Evolutionary conservation across 2,797 vertebrate species (phyloP), one percentile per base, ranked within the genome.

Genomic region (Miichthys miiuy): DNA sequence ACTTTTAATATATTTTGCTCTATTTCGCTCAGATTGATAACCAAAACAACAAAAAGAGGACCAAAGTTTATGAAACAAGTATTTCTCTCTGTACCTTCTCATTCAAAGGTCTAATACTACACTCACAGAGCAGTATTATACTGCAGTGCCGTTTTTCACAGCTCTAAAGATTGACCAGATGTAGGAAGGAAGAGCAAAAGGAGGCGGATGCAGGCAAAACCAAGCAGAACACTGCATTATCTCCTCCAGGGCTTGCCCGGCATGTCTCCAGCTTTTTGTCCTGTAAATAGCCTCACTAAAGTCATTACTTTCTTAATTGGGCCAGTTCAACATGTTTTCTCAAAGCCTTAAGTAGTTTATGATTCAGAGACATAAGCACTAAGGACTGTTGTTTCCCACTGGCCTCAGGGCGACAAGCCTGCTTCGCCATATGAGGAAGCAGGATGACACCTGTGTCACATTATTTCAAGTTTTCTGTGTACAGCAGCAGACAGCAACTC

Each of bases 221-320:
- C 38, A 54, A 77, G 67, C 73, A 84, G 48, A 87, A 56, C 56
- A 80, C 67, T 55, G 38, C 30, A 77, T 80, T 54, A 80, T 44
- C 25, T 85, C 88, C 90, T 87, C 61, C 66, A 69, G 92, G 93
- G 85, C 68, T 72, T 80, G 72, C 85, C 79, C 73, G 80, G 88
- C 84, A 87, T 86, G 85, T 86, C 83, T 91, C 57, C 80, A 69
- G 71, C 68, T 60, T 79, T 79, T 88, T 85, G 61, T 75, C 72
- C 68, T 83, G 83, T 77, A 90, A 92, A 94, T 84, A 80, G 82
- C 90, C 88, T 86, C 87, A 88, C 84, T 92, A 90, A 93, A 92
- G 84, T 86, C 86, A 92, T 94, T 92, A 92, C 78, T 80, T 82
- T 85, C 85, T 88, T 92, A 95, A 94, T 91, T 94, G 87, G 84